phyloP scores from a whole-genome alignment of 2,888 invertebrate species.

The Mantis religiosa region DNA sequence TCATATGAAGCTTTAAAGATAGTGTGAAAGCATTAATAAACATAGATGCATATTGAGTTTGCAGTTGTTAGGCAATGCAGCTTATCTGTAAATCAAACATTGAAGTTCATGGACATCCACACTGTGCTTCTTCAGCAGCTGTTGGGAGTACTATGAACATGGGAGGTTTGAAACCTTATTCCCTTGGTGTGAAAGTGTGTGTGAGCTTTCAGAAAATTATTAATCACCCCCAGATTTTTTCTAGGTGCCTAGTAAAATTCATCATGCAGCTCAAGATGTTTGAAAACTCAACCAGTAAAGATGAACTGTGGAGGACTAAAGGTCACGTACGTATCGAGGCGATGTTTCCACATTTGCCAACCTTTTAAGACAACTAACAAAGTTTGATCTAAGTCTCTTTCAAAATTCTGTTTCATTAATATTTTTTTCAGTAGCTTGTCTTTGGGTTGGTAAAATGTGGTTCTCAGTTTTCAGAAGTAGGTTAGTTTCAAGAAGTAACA shows the following conservation, averaged over 20 bases:
- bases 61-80: neutral
- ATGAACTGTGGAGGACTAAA: conserved; percentile 19
- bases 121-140: conserved; percentile 3
- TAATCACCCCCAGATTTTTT: conserved; percentile 60
- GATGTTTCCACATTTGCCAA: neutral
- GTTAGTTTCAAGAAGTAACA: conserved; percentile 1
- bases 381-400: neutral
- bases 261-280: conserved; percentile 26
- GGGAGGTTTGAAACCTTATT: neutral
- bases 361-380: neutral
- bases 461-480: conserved; percentile 12
- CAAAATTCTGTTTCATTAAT: neutral
- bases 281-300: conserved; percentile 24
- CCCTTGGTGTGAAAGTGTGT: conserved; percentile 45
- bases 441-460: conserved; percentile 4
- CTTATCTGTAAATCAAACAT: neutral
- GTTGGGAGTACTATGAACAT: neutral
- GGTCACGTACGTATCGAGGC: conserved; percentile 31
- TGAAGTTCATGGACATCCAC: conserved; percentile 10
- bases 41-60: neutral
- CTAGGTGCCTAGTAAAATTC: conserved; percentile 45
- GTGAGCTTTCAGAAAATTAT: conserved; percentile 52
- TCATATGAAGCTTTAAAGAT: neutral
- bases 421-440: neutral
- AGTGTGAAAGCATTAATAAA: neutral